Conservation (phyloP, 1,140 invertebrate genomes). For the Drosophila ficusphila region DNA sequence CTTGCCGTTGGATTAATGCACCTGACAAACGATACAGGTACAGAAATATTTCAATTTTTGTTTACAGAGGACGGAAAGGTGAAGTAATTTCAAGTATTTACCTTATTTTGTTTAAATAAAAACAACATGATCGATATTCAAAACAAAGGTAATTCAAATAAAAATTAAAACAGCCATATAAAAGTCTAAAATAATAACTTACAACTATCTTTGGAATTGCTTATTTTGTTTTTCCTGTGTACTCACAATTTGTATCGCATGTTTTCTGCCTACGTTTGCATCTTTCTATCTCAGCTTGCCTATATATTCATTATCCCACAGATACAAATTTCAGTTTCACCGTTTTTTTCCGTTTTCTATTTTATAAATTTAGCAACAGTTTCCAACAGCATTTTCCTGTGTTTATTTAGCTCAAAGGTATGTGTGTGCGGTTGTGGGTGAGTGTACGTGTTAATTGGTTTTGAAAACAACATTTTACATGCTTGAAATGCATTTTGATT, state of each 20-base stretch:
- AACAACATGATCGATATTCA: no score
- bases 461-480: constrained; percentile 32
- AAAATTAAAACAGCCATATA: no score
- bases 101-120: no score
- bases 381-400: constrained; percentile 29
- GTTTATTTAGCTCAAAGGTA: constrained; percentile 17
- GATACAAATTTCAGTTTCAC: constrained; percentile 23
- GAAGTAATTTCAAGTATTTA: no score
- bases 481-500: constrained; percentile 21
- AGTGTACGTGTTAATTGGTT: constrained; percentile 30
- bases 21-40: constrained; percentile 19
- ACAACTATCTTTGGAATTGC: no score
- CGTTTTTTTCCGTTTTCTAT: constrained; percentile 4
- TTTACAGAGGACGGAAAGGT: neutral
- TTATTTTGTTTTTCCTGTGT: neutral
- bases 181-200: no score
- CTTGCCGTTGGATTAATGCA: constrained; percentile 23
- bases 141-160: no score
- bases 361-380: constrained; percentile 26
- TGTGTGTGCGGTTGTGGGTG: constrained; percentile 16
- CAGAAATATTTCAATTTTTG: constrained; percentile 5
- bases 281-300: constrained; percentile 5
- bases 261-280: constrained; percentile 7
- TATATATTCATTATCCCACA: constrained; percentile 15
- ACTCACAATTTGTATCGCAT: constrained; percentile 18